Conservation (phyloP, 2,113 vertebrate genomes). For the Poeciliopsis turrubarensis region DNA sequence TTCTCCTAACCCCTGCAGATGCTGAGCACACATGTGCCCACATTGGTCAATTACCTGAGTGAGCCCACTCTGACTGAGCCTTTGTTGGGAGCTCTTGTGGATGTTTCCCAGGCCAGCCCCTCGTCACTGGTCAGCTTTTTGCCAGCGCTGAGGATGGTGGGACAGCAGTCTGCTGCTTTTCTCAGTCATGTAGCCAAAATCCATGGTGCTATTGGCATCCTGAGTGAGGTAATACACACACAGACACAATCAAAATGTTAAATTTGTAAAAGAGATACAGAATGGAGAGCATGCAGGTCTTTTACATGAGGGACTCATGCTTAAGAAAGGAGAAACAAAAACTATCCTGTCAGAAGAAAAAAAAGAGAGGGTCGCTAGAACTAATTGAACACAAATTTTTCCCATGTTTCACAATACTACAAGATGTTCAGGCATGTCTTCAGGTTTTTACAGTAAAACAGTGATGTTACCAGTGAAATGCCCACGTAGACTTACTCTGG, state of each 20-base stretch:
- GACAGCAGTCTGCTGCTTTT: constrained; percentile 81
- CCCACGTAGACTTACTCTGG: too few relatives aligned
- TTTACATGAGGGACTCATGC: not conserved
- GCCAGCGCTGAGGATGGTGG: constrained; percentile 79
- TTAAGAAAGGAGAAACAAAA: not conserved
- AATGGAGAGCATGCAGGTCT: not conserved
- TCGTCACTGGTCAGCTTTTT: constrained; percentile 82
- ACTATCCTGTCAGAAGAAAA: too few relatives aligned
- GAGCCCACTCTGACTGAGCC: constrained; percentile 82
- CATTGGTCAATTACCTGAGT: constrained; percentile 79
- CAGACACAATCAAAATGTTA: not conserved
- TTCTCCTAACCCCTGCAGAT: constrained; percentile 74
- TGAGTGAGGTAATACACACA: constrained; percentile 82
- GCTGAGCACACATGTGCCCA: constrained; percentile 84
- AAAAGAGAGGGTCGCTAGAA: too few relatives aligned
- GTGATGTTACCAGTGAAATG: too few relatives aligned
- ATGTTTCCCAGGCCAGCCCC: constrained; percentile 86
- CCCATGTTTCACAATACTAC: too few relatives aligned
- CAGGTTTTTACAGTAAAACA: too few relatives aligned
- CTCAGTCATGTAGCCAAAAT: constrained; percentile 89
- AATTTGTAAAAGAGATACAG: not conserved
- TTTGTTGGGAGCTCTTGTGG: constrained; percentile 82
- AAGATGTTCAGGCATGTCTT: too few relatives aligned
- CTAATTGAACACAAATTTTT: too few relatives aligned
- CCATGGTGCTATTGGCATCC: constrained; percentile 88